phyloP scores from a whole-genome alignment of 2,113 vertebrate species.

The Empidonax traillii region DNA sequence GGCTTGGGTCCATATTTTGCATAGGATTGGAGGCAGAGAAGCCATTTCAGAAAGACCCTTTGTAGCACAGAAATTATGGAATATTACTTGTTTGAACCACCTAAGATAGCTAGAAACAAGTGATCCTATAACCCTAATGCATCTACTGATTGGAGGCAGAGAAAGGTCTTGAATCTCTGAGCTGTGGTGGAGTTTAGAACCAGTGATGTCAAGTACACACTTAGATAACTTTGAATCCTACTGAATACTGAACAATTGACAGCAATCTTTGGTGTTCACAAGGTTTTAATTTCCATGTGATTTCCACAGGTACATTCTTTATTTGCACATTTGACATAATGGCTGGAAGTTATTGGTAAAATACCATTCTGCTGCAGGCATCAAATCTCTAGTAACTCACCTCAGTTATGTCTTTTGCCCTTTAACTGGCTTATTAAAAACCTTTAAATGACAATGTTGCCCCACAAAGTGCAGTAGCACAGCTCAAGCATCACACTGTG shows the following conservation, averaged over 20 bases:
- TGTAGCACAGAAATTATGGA: neutral
- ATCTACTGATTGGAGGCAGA: neutral
- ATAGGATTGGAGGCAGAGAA: neutral
- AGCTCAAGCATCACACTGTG: neutral
- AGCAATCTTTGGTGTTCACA: neutral
- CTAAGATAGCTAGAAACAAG: neutral
- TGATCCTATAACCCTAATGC: neutral
- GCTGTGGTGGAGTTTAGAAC: neutral
- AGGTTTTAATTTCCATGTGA: neutral
- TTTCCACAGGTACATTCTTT: neutral
- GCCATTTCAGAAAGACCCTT: neutral
- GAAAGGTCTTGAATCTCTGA: neutral
- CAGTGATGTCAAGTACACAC: neutral
- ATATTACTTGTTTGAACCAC: neutral
- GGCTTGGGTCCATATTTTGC: accelerated
- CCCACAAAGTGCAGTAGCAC: neutral
- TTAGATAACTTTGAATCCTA: neutral
- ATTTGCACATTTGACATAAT: neutral
- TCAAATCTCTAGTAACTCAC: neutral
- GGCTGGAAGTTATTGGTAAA: neutral
- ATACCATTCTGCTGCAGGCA: neutral
- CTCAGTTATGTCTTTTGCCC: neutral
- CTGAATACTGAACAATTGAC: neutral
- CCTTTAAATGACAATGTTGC: neutral
- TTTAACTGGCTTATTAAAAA: neutral